A percentile compares a stretch with the other conserved stretches of the same genome.
These are phyloP conservation scores for Onthophagus taurus DNA, from an alignment of 1,140 invertebrate species.

Conservation along the genomic window DNA sequence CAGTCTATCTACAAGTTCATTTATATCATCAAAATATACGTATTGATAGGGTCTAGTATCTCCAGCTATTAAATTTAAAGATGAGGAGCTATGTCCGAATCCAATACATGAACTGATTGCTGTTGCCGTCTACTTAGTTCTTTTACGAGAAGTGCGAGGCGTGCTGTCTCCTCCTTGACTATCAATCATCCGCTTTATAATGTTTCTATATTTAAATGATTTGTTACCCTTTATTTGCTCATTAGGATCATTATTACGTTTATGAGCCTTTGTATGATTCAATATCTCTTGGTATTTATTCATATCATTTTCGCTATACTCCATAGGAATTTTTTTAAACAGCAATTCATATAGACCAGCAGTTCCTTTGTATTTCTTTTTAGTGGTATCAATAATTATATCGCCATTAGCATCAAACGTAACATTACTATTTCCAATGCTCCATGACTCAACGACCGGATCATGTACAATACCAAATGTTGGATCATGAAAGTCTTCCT, in stretches of 20 bases:
- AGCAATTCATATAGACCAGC: constrained; percentile 17
- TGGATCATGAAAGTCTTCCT: too few relatives aligned
- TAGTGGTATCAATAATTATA: constrained; percentile 12
- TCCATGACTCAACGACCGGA: neutral
- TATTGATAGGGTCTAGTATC: constrained; percentile 1
- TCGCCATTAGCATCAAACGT: neutral
- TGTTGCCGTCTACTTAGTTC: too few relatives aligned
- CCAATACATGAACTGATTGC: too few relatives aligned
- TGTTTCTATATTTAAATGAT: neutral
- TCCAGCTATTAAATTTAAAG: neutral
- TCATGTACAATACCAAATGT: constrained; percentile 1
- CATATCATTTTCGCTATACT: constrained; percentile 14
- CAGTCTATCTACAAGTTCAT: constrained; percentile 9
- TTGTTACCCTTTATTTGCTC: constrained; percentile 5
- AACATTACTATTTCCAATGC: constrained; percentile 8
- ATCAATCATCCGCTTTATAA: neutral
- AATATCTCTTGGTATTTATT: constrained; percentile 18
- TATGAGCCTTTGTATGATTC: constrained; percentile 12
- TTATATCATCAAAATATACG: constrained; percentile 7
- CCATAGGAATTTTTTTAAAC: constrained; percentile 15
- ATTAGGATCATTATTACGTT: constrained; percentile 7
- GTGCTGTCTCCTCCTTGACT: too few relatives aligned
- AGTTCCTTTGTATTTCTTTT: constrained; percentile 12
- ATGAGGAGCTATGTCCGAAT: too few relatives aligned
- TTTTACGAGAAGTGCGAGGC: too few relatives aligned